phyloP scores from a whole-genome alignment of 2,113 vertebrate species.

The Ceratotherium simum region DNA sequence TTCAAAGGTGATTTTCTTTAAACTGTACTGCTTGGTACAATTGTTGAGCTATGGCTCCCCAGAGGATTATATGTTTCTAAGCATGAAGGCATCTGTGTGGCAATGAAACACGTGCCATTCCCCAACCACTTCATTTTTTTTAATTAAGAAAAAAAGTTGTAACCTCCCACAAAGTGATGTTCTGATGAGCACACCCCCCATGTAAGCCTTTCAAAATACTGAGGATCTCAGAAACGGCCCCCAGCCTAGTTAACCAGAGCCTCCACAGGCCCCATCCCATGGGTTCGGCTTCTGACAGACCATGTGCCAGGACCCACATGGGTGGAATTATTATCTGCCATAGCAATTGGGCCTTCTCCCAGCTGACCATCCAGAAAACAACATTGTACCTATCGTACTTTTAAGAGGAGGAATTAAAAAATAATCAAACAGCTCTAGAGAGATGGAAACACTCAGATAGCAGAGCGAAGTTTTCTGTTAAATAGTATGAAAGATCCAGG shows the following conservation, averaged over 20 bases:
- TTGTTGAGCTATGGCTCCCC: conserved; percentile 50
- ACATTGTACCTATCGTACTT: not conserved
- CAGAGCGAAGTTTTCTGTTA: conserved; percentile 50
- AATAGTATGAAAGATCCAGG: conserved; percentile 53
- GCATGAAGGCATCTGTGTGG: conserved; percentile 50
- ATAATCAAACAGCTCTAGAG: conserved; percentile 56
- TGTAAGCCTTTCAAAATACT: conserved; percentile 50
- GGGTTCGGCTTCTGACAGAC: conserved; percentile 6
- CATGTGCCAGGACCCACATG: not conserved
- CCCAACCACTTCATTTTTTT: conserved; percentile 48
- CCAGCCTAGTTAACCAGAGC: not conserved
- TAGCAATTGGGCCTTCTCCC: conserved; percentile 1
- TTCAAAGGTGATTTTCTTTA: conserved; percentile 71
- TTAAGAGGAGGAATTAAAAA: conserved; percentile 66
- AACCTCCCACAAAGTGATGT: conserved; percentile 58
- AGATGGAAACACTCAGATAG: conserved; percentile 47
- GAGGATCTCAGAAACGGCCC: not conserved
- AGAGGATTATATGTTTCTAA: conserved; percentile 55
- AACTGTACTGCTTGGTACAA: conserved; percentile 60
- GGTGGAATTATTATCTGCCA: conserved; percentile 5
- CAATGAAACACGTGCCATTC: conserved; percentile 53
- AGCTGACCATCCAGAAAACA: conserved; percentile 58
- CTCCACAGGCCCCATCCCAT: not conserved
- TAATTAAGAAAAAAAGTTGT: conserved; percentile 52
- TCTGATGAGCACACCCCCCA: not conserved